A percentile compares a stretch with the other conserved stretches of the same genome.
phyloP scores from a whole-genome alignment of 2,113 vertebrate genomes.

The Prolemur simus region DNA sequence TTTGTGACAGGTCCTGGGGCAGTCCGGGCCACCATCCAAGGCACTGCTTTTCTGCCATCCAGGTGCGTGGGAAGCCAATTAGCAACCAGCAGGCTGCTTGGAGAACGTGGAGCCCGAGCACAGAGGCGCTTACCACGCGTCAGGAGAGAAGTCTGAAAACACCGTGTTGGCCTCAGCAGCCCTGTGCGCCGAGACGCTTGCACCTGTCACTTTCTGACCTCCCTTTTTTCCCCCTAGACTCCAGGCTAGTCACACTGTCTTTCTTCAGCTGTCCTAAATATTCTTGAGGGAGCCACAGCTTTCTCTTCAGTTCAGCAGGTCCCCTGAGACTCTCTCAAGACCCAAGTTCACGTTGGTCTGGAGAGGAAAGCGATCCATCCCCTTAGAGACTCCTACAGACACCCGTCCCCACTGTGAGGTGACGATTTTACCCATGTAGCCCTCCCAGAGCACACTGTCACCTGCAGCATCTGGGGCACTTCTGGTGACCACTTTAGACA shows the following conservation, averaged over 20 bases:
- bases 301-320: background rate
- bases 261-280: background rate
- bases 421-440: background rate
- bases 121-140: background rate
- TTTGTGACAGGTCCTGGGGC: background rate
- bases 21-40: background rate
- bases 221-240: background rate
- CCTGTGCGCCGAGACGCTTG: no score
- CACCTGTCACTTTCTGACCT: background rate
- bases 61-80: background rate
- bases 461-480: background rate
- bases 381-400: background rate
- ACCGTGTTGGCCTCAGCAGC: background rate
- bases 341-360: background rate
- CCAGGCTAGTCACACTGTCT: background rate
- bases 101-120: background rate
- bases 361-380: no score
- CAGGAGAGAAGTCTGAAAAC: background rate
- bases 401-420: background rate
- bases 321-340: background rate
- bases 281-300: background rate
- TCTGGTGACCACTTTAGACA: no score
- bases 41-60: background rate
- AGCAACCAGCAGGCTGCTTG: background rate
- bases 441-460: no score